Evolutionary conservation across 2,113 vertebrate genomes (phyloP), one percentile per base, ranked within the genome.

Genomic region (Lagopus leucura): DNA sequence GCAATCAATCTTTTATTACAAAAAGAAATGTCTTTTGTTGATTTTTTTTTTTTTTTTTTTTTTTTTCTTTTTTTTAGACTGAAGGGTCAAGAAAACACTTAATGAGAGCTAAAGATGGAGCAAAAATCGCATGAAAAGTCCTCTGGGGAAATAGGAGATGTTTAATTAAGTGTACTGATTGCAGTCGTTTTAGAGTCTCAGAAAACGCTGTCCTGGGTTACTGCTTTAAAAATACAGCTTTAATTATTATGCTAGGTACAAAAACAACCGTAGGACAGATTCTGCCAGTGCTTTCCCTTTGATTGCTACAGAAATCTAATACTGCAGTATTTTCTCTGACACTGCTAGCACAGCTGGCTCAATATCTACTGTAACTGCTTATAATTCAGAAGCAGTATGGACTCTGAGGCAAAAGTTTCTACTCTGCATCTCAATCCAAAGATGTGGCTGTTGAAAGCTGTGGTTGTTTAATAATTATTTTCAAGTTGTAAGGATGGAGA

Each of bases 1-100:
- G 57, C 77, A 96, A 93, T 96, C 95, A 94, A 86, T 94, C 76
- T 55, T 89, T 96, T 94, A 93, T 97, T 27, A 95, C 94, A 96
- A 93, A 95, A 58, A 22, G 30, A 95, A 95, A 93, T 93, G 27
- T 38, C 30, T 94, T 47, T 69, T 96, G 89, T 85, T 96, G 92
- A 72, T 86, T 76, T 86, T 76, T 58, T 10, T 38, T 38, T 38
- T 9, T 10, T 10, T 38, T 38, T 38, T 38, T 9, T 38, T 38
- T 38, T 8, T 38, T 38, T 38, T 38, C 10, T 38, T 38, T 38
- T 38, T 38, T 38, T 76, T 52, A 82, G 48, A 89, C 85, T 66
- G 38, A 95, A 97, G 96, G 72, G 91, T 97, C 94, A 97, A 40
- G 77, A 90, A 34, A 92, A 82, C 64, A 94, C 69, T 89, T 95